A percentile compares a stretch with the other conserved stretches of the same genome.
Conservation (phyloP, 2,888 invertebrate species). For the Dilophus febrilis region DNA sequence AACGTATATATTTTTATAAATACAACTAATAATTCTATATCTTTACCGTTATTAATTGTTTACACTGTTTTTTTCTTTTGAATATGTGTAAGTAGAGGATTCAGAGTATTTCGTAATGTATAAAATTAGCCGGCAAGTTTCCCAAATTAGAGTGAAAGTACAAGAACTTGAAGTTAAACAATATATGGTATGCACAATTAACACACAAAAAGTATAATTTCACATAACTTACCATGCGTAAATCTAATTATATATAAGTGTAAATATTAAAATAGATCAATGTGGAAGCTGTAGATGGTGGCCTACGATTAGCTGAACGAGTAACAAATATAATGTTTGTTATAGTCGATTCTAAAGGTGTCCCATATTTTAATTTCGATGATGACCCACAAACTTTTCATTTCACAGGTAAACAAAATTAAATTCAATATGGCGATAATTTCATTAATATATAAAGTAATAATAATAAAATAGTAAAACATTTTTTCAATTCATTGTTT, state of each 20-base stretch:
- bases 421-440: background rate
- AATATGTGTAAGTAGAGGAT: slow-evolving; percentile 10
- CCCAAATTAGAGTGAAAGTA: slow-evolving; percentile 12
- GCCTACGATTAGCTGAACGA: slow-evolving; percentile 11
- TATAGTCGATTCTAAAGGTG: slow-evolving; percentile 33
- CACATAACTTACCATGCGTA: too few species aligned
- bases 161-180: slow-evolving; percentile 10
- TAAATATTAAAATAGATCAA: slow-evolving; percentile 30
- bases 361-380: slow-evolving; percentile 31
- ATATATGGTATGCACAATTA: slow-evolving; percentile 11
- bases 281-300: slow-evolving; percentile 34
- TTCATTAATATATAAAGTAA: background rate
- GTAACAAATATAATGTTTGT: slow-evolving; percentile 23
- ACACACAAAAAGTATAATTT: background rate
- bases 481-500: background rate
- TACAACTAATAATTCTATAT: slow-evolving; percentile 6
- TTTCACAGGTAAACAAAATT: slow-evolving; percentile 14
- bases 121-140: slow-evolving; percentile 12
- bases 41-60: background rate
- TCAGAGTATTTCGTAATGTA: slow-evolving; percentile 13
- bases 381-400: background rate
- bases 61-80: background rate
- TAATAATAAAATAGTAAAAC: background rate
- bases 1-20: background rate
- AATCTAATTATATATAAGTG: too few species aligned